Evolutionary conservation across 2,888 invertebrate species (phyloP), one percentile per base, ranked within the genome.

Genomic region (Argynnis bischoffii): DNA sequence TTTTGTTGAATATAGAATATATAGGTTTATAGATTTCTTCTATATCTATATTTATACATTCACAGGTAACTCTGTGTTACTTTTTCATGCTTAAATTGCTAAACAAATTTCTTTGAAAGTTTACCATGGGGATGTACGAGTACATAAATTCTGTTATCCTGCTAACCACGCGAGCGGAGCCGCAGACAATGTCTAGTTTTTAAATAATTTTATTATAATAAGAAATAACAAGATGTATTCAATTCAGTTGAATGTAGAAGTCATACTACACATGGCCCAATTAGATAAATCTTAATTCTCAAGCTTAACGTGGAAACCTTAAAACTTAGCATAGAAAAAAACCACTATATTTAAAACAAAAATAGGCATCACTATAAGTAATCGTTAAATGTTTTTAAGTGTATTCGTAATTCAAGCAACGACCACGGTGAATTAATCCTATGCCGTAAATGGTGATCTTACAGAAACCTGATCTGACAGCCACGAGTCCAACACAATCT

Each of bases 401-500:
- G 77, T 76, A 76, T 78, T 73, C 73, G 78, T 76, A 79, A 75
- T 70, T 76, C 73, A 77, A 83, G 82, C 81, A 83, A 81, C 81
- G 83, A 80, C 79, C 84, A 84, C 83, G 76, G 81, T 81, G 79
- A 88, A 89, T 89, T 90, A 90, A 90, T 89, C 86, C 84, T 79
- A 78, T 76, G 79, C 91, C 90, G 79, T 92, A 90, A 82, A 92
- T 82, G 90, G 92, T 72, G 77, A 76, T 82, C 81, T 78, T 77
- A 81, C 82, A 81, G 84, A 87, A 91, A 90, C 90, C 86, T 86
- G 88, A 90, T 92, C 85, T 80, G 83, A 78, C 81, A 81, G 79
- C 79, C 83, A 82, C 83, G 82, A 87, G 83, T 81, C 83, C 79
- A 81, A 82, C 81, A 83, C 81, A 85, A 89, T 88, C 89, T 86